A percentile compares a stretch with the other conserved stretches of the same genome.
Conservation (phyloP, 2,113 vertebrate species). For the Formicarius rufipectus region DNA sequence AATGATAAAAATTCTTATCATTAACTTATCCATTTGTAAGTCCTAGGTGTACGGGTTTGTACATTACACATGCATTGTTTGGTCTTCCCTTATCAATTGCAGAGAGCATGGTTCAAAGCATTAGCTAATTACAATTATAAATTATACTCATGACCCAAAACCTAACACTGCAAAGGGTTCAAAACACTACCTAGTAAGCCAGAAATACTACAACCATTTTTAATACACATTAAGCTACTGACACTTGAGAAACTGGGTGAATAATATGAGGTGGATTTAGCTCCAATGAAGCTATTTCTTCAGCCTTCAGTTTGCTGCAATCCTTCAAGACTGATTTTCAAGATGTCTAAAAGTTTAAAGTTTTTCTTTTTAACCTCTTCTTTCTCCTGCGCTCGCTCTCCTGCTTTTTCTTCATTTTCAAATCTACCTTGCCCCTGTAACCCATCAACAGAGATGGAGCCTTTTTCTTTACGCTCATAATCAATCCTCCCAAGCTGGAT, state of each 20-base stretch:
- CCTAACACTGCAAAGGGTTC: not conserved
- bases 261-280: not conserved
- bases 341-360: not conserved
- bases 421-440: not conserved
- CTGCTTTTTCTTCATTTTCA: conserved; percentile 18
- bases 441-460: not conserved
- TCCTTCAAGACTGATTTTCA: not conserved
- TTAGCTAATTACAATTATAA: not conserved
- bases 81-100: not conserved
- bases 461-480: conserved; percentile 53
- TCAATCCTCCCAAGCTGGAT: conserved; percentile 53
- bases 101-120: not conserved
- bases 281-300: not conserved
- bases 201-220: not conserved
- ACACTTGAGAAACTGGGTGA: not conserved
- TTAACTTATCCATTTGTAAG: not conserved
- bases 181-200: not conserved
- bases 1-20: not conserved
- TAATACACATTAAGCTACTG: not conserved
- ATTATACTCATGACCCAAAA: not conserved
- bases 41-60: not conserved
- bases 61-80: not conserved
- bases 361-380: not conserved
- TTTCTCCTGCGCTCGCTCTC: rapidly evolving
- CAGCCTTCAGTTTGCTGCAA: not conserved